Conservation (phyloP, 2,113 vertebrate species). For the Conger conger region DNA sequence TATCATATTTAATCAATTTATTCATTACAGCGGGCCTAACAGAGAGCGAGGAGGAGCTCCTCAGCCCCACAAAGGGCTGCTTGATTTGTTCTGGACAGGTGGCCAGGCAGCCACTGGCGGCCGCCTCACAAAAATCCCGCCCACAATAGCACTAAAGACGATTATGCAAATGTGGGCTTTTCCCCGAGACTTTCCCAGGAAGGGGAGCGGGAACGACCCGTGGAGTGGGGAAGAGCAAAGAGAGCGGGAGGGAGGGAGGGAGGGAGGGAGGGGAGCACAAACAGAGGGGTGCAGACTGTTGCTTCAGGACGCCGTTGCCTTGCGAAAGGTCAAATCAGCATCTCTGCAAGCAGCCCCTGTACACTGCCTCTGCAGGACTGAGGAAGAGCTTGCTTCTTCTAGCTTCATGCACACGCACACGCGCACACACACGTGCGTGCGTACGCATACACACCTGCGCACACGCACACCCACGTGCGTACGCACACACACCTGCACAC, state of each 20-base stretch:
- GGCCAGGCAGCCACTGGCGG: constrained; percentile 65
- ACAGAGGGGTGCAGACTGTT: constrained; percentile 7
- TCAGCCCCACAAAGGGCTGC: constrained; percentile 68
- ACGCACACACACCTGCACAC: not conserved
- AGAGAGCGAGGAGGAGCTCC: constrained; percentile 57
- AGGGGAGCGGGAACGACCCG: constrained; percentile 63
- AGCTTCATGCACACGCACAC: not conserved
- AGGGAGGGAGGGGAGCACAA: not conserved
- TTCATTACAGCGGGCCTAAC: constrained; percentile 60
- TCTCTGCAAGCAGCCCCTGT: not conserved
- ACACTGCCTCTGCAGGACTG: not conserved
- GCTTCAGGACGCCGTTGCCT: not conserved
- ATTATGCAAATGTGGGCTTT: constrained; percentile 81
- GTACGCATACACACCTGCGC: not conserved
- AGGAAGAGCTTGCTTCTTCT: not conserved
- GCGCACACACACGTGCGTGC: not conserved
- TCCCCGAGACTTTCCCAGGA: constrained; percentile 81
- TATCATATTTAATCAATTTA: constrained; percentile 70
- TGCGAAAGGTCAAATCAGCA: constrained; percentile 7
- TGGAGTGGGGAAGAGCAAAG: constrained; percentile 72
- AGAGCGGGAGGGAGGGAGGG: not conserved
- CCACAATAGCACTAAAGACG: constrained; percentile 80
- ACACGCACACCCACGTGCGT: not conserved
- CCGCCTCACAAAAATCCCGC: constrained; percentile 62
- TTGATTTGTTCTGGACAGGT: constrained; percentile 86